Evolutionary conservation across 2,888 invertebrate genomes (phyloP).

Genomic region (Hydraecia micacea): DNA sequence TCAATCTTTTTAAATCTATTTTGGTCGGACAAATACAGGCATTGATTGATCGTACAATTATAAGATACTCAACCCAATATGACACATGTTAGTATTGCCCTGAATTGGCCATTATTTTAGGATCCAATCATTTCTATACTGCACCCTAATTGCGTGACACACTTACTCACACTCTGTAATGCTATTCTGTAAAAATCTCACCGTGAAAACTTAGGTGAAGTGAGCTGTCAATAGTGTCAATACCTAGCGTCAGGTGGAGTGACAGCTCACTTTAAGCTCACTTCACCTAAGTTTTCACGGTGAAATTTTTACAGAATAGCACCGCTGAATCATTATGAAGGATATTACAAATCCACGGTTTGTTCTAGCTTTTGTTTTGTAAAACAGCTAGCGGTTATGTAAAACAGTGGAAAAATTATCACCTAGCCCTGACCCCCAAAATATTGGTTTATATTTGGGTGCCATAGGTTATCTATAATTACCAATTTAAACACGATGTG

Average conservation of each 20-base stretch:
- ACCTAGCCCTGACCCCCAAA: neutral
- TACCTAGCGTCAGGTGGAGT: too few species aligned
- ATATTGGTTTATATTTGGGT: neutral
- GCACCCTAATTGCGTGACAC: too few species aligned
- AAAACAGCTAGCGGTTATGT: too few species aligned
- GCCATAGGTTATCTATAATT: neutral
- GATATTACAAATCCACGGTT: neutral
- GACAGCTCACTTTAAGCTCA: too few species aligned
- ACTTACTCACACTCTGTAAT: too few species aligned
- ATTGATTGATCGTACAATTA: conserved; percentile 23
- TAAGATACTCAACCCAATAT: neutral
- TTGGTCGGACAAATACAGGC: neutral
- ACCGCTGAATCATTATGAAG: neutral
- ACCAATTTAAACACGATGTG: too few species aligned
- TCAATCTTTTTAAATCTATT: neutral
- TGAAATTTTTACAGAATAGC: too few species aligned
- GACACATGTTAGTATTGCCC: neutral
- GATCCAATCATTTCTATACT: neutral
- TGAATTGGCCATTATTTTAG: neutral
- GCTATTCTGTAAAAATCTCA: too few species aligned
- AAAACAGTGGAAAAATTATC: neutral
- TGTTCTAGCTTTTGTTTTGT: too few species aligned
- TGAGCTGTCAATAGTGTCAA: too few species aligned
- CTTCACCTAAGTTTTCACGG: too few species aligned
- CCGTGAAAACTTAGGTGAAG: too few species aligned